Conservation (phyloP, 2,113 vertebrate genomes). For the Eulacestoma nigropectus region DNA sequence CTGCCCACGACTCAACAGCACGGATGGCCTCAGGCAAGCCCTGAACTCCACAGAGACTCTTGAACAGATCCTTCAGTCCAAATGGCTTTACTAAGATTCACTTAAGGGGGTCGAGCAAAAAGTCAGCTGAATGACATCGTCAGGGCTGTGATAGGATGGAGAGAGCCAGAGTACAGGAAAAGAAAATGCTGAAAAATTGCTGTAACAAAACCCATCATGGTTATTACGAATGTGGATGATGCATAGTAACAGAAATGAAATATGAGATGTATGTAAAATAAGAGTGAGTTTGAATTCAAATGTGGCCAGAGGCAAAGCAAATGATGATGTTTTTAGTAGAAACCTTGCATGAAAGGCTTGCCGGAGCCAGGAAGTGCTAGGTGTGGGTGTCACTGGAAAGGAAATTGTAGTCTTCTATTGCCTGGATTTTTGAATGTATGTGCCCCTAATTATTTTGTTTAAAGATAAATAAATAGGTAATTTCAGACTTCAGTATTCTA, state of each 20-base stretch:
- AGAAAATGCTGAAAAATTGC: background rate
- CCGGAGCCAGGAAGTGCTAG: background rate
- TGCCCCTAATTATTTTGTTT: background rate
- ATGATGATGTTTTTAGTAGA: background rate
- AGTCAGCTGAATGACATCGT: background rate
- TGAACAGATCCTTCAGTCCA: background rate
- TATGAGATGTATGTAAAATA: background rate
- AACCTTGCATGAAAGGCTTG: background rate
- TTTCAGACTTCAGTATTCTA: background rate
- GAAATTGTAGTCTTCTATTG: background rate
- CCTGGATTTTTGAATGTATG: background rate
- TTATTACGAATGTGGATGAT: background rate
- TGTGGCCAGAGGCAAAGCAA: background rate
- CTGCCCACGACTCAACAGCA: fast-evolving
- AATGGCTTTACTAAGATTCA: background rate
- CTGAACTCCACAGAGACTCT: background rate
- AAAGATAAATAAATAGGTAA: background rate
- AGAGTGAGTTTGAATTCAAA: background rate
- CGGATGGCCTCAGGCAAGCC: background rate
- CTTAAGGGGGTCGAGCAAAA: background rate
- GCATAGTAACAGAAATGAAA: background rate
- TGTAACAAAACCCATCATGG: background rate
- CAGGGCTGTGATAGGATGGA: background rate
- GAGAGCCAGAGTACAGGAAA: background rate
- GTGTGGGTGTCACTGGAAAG: background rate